A percentile compares a stretch with the other conserved stretches of the same genome.
Evolutionary conservation across 2,888 invertebrate species (phyloP).

Genomic region (Drosophila formosana): DNA sequence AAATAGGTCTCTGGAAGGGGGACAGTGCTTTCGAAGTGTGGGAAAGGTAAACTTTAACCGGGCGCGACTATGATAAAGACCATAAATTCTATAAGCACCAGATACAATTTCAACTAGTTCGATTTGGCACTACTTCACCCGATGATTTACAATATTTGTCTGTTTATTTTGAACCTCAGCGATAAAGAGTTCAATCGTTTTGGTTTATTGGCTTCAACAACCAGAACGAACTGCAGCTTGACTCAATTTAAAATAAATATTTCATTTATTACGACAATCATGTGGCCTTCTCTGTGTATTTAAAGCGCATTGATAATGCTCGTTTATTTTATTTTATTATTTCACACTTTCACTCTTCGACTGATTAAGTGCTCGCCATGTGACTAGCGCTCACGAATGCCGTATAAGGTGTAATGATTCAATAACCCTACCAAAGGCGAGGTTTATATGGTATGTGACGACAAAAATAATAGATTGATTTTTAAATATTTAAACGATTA

Average conservation of each 20-base stretch:
- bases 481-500: no score
- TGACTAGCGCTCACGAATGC: slow-evolving; percentile 2
- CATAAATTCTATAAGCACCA: slow-evolving; percentile 48
- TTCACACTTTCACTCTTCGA: slow-evolving; percentile 67
- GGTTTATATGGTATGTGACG: no score
- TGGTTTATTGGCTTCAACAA: slow-evolving; percentile 64
- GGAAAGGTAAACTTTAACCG: slow-evolving; percentile 70
- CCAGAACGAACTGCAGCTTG: background rate
- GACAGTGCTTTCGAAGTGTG: slow-evolving; percentile 43
- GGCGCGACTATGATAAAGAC: slow-evolving; percentile 53
- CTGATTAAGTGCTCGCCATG: background rate
- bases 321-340: slow-evolving; percentile 39
- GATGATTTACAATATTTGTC: slow-evolving; percentile 62
- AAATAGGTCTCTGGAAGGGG: slow-evolving; percentile 9
- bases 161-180: slow-evolving; percentile 38
- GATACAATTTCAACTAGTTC: slow-evolving; percentile 25
- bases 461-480: no score
- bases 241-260: slow-evolving; percentile 54
- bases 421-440: background rate
- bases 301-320: slow-evolving; percentile 48
- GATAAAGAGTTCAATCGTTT: slow-evolving; percentile 80
- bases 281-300: slow-evolving; percentile 37
- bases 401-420: background rate
- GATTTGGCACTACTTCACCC: slow-evolving; percentile 63
- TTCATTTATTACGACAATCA: slow-evolving; percentile 52